phyloP scores from a whole-genome alignment of 2,113 vertebrate species.

The Cryptoleucopteryx plumbea region DNA sequence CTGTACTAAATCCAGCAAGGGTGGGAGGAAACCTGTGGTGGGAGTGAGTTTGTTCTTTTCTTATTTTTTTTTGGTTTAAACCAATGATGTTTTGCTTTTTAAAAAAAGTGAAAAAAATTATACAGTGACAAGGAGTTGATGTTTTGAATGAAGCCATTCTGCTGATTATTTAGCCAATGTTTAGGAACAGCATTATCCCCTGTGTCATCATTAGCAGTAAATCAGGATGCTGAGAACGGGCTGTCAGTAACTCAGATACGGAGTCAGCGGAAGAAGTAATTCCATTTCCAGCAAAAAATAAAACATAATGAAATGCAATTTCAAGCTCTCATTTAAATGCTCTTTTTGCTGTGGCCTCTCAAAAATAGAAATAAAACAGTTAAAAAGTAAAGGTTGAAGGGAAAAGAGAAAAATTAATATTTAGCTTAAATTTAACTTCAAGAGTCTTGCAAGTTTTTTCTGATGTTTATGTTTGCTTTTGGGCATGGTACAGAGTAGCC shows the following conservation, averaged over 20 bases:
- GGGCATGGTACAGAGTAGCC: not conserved
- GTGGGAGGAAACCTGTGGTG: not conserved
- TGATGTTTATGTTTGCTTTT: not conserved
- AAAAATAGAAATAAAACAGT: not conserved
- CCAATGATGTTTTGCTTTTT: not conserved
- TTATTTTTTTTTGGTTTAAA: not conserved
- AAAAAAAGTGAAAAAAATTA: not conserved
- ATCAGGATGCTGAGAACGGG: not conserved
- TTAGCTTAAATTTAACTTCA: not conserved
- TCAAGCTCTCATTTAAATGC: not conserved
- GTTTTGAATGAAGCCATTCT: not conserved
- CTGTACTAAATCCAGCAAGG: not conserved
- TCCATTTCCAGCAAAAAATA: not conserved
- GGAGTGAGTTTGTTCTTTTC: not conserved
- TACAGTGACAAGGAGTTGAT: not conserved
- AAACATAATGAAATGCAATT: not conserved
- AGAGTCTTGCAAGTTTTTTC: not conserved
- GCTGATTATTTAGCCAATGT: not conserved
- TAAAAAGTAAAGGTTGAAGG: not conserved
- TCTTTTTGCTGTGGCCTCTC: not conserved
- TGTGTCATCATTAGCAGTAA: not conserved
- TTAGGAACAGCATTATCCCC: not conserved
- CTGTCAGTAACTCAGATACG: not conserved
- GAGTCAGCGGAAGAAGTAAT: not conserved
- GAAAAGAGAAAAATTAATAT: not conserved